Base-by-base conservation (phyloP, 2,113 vertebrate species). In the Cygnus atratus region DNA sequence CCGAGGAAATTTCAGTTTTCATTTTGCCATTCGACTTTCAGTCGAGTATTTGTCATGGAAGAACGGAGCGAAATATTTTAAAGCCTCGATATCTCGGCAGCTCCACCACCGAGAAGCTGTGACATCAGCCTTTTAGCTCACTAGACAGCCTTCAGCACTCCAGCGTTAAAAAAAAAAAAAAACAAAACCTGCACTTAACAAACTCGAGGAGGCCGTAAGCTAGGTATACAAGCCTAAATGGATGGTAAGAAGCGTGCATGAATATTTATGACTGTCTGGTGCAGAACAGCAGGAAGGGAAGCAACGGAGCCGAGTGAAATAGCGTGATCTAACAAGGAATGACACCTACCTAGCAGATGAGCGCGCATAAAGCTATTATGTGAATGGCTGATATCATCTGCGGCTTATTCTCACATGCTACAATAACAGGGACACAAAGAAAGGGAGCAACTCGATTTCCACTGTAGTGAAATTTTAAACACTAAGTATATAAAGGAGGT, bases 251-350 rank as follows among this genome's bases (percentile, higher is more conserved):
- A 88, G 92, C 1, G 0, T 0, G 3, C 46, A 96, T 97, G 96
- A 97, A 97, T 97, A 97, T 97, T 97, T 76, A 97, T 97, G 93
- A 90, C 71, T 96, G 96, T 94, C 94, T 97, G 95, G 95, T 95
- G 96, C 91, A 95, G 81, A 97, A 81, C 85, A 96, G 93, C 92
- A 92, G 87, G 94, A 91, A 95, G 88, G 84, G 66, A 95, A 96
- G 88, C 84, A 46, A 55, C 22, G 61, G 83, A 95, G 88, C 21
- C 2, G 41, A 93, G 66, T 54, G 90, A 93, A 81, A 16, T 54
- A 58, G 77, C 65, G 15, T 71, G 94, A 94, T 92, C 41, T 72
- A 95, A 94, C 28, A 58, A 77, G 87, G 89, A 86, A 79, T 76
- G 96, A 95, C 96, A 90, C 65, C 78, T 78, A 81, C 86, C 92